These are phyloP conservation scores for Morinoia aosen DNA, from an alignment of 2,888 invertebrate genomes.

Conservation along the genomic window DNA sequence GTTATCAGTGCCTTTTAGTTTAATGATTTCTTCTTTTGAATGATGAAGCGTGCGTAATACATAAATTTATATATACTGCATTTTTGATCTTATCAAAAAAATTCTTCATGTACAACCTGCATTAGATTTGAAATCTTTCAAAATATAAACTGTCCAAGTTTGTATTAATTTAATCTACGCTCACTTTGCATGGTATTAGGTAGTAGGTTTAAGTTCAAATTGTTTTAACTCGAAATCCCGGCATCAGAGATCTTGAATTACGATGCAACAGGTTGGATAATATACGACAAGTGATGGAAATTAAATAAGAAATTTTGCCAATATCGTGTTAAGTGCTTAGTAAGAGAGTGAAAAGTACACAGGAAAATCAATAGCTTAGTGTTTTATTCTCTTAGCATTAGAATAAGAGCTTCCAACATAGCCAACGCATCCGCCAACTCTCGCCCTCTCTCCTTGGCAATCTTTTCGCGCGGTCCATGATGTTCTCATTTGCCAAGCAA, in stretches of 20 bases:
- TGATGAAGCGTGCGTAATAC: background rate
- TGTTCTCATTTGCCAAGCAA: background rate
- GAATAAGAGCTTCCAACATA: constrained; percentile 44
- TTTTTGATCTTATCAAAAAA: background rate
- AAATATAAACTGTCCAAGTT: background rate
- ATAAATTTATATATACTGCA: background rate
- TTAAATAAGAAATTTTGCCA: background rate
- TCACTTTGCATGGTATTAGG: background rate
- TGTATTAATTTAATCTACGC: background rate
- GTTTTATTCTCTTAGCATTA: constrained; percentile 40
- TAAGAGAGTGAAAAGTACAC: background rate
- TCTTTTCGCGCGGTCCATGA: constrained; percentile 48
- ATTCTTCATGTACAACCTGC: background rate
- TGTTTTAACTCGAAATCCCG: background rate
- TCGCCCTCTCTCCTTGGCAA: constrained; percentile 37
- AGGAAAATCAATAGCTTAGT: constrained; percentile 37
- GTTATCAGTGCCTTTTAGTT: background rate
- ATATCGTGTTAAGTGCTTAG: background rate
- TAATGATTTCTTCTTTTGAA: background rate
- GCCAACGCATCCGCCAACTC: constrained; percentile 38
- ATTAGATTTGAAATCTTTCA: background rate
- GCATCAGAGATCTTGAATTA: background rate
- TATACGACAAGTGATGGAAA: background rate
- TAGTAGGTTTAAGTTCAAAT: background rate
- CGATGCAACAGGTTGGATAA: constrained; percentile 12